These are phyloP conservation scores for Atherix ibis DNA, from an alignment of 2,888 invertebrate genomes.

Conservation along the genomic window DNA sequence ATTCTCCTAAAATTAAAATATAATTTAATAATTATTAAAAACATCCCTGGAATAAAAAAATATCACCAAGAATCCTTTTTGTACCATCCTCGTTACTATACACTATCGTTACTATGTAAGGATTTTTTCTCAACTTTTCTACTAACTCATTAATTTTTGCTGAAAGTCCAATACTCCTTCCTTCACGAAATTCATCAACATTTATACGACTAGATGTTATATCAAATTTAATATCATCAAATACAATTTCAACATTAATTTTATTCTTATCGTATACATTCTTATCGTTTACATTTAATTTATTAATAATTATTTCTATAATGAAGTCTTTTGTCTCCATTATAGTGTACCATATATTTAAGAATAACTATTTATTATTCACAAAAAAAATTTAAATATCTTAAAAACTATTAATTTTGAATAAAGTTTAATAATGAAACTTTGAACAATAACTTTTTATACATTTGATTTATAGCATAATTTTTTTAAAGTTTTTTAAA, in stretches of 20 bases:
- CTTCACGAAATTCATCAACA: slow-evolving; percentile 9
- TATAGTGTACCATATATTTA: too few relatives aligned
- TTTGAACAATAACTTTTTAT: too few relatives aligned
- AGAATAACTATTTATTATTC: too few relatives aligned
- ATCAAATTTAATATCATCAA: slow-evolving; percentile 7
- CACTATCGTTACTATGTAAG: slow-evolving; percentile 3
- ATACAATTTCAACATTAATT: slow-evolving; percentile 4
- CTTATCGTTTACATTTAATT: slow-evolving; percentile 6
- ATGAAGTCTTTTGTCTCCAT: slow-evolving; percentile 6
- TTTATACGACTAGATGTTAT: slow-evolving; percentile 8
- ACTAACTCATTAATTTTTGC: slow-evolving; percentile 3
- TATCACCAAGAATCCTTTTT: not conserved
- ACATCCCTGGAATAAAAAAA: not conserved
- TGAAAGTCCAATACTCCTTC: slow-evolving; percentile 6
- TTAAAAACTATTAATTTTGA: too few relatives aligned
- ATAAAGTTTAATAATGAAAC: too few relatives aligned
- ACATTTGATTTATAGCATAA: too few relatives aligned
- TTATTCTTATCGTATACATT: slow-evolving; percentile 1
- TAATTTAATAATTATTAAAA: too few relatives aligned
- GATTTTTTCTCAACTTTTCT: slow-evolving; percentile 2
- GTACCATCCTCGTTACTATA: not conserved
- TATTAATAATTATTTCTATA: slow-evolving; percentile 9
- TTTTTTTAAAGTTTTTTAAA: too few relatives aligned
- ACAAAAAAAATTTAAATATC: too few relatives aligned
- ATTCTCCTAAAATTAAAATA: slow-evolving; percentile 4